phyloP scores from a whole-genome alignment of 1,140 invertebrate species.

The Lordiphosa clarofinis region DNA sequence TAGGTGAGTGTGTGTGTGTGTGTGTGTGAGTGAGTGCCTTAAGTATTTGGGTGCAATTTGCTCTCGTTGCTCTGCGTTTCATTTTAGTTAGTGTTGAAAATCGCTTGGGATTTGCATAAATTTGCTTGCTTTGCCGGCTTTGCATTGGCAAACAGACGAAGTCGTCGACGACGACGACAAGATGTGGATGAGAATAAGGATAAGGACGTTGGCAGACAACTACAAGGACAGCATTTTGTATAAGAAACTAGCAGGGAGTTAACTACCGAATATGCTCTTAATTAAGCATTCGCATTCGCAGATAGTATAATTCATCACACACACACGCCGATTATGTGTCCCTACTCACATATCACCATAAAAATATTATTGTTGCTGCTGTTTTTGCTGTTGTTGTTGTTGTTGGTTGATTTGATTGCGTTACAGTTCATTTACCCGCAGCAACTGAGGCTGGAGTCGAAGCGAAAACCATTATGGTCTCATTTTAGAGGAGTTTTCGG shows the following conservation, averaged over 20 bases:
- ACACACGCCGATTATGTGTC: no score
- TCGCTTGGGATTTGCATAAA: constrained; percentile 76
- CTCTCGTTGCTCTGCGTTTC: constrained; percentile 39
- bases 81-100: constrained; percentile 76
- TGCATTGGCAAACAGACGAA: constrained; percentile 31
- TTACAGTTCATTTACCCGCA: constrained; percentile 77
- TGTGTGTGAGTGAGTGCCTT: constrained; percentile 48
- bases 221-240: constrained; percentile 34
- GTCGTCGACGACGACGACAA: constrained; percentile 10
- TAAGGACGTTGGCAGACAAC: neutral
- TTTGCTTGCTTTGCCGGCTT: constrained; percentile 60
- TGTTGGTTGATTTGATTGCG: constrained; percentile 73
- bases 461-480: constrained; percentile 53
- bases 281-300: constrained; percentile 8
- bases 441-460: constrained; percentile 10
- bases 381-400: constrained; percentile 18
- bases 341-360: constrained; percentile 29
- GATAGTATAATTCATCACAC: constrained; percentile 21
- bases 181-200: neutral
- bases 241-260: constrained; percentile 19
- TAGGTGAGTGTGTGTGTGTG: constrained; percentile 22
- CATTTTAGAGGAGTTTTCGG: constrained; percentile 46
- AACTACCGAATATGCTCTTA: constrained; percentile 1
- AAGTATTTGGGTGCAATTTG: constrained; percentile 76
- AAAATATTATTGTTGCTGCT: constrained; percentile 50